These are phyloP conservation scores for Drosophila mettleri DNA, from an alignment of 2,888 invertebrate species.

Conservation along the genomic window DNA sequence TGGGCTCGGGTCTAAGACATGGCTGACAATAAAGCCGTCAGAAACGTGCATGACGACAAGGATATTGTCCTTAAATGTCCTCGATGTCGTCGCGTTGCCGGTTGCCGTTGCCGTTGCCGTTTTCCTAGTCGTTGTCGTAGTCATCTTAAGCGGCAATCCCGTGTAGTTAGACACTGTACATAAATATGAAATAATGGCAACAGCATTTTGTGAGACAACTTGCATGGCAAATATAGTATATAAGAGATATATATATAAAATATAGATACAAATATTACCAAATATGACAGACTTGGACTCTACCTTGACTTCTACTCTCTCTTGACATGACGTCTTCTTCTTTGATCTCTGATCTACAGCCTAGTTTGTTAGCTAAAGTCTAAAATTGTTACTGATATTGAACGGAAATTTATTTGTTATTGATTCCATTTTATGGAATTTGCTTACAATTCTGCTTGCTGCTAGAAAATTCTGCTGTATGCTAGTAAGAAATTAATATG, in stretches of 20 bases:
- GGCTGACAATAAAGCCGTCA: constrained; percentile 73
- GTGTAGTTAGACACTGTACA: constrained; percentile 49
- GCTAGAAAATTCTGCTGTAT: too few species aligned
- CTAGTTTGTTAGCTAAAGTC: too few species aligned
- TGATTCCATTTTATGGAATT: too few species aligned
- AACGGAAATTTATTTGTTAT: not conserved
- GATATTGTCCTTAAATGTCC: constrained; percentile 46
- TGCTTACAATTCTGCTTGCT: too few species aligned
- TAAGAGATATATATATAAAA: not conserved
- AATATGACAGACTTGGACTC: not conserved
- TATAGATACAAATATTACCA: too few species aligned
- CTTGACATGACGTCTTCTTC: too few species aligned
- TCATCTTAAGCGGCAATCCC: constrained; percentile 55
- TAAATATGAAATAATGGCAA: constrained; percentile 29
- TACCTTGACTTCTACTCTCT: too few species aligned
- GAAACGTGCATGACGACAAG: constrained; percentile 69
- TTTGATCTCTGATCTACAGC: not conserved
- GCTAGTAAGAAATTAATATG: too few species aligned
- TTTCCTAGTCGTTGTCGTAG: not conserved
- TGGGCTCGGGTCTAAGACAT: constrained; percentile 4
- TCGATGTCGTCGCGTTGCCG: constrained; percentile 40
- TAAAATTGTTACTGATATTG: too few species aligned
- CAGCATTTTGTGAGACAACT: constrained; percentile 11
- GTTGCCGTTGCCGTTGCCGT: constrained; percentile 22
- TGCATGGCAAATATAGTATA: not conserved